Evolutionary conservation across 2,113 vertebrate genomes (phyloP).

Genomic region (Phoenicopterus ruber): DNA sequence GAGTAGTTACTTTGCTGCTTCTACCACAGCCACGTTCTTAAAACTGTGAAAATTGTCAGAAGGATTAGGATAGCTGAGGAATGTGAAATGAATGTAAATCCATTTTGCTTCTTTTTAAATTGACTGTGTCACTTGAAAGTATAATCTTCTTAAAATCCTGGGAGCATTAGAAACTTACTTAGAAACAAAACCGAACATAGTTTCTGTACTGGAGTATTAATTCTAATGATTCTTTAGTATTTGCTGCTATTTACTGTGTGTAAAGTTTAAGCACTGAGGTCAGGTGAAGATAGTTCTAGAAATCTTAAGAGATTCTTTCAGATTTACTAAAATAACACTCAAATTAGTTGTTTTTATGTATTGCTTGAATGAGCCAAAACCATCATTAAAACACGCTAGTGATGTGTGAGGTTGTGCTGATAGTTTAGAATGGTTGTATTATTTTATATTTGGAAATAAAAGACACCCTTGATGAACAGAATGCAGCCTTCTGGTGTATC

Average conservation of each 20-base stretch:
- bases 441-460: not conserved
- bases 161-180: not conserved
- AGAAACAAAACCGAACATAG: not conserved
- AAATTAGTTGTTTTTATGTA: not conserved
- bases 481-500: not conserved
- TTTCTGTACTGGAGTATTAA: not conserved
- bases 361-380: not conserved
- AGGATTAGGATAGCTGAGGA: slow-evolving; percentile 35
- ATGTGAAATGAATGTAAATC: slow-evolving; percentile 50
- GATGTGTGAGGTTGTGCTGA: not conserved
- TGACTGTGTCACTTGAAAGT: slow-evolving; percentile 25
- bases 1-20: not conserved
- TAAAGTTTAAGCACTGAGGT: not conserved
- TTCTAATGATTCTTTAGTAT: not conserved
- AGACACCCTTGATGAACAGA: not conserved
- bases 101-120: slow-evolving; percentile 6
- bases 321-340: not conserved
- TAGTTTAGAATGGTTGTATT: not conserved
- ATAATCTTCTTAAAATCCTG: slow-evolving; percentile 35
- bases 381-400: not conserved
- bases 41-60: not conserved
- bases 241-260: not conserved
- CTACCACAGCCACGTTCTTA: not conserved
- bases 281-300: not conserved
- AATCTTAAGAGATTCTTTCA: not conserved